Base-by-base conservation (phyloP, 1,140 invertebrate species). In the Spodoptera frugiperda region DNA sequence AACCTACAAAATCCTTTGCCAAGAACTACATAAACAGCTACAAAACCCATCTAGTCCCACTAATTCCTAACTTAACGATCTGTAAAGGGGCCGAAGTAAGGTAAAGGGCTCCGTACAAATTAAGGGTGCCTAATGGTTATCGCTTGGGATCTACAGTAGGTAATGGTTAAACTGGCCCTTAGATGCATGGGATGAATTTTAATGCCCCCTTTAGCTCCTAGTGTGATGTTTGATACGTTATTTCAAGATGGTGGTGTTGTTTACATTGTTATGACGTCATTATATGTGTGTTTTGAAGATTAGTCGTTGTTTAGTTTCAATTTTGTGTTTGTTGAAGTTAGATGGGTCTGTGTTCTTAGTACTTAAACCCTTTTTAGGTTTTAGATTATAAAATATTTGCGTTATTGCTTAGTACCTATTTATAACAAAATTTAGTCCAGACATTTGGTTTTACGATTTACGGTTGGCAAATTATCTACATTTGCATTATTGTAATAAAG, bases 101-200 rank as follows among this genome's bases (percentile, higher is more conserved):
- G 90, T 91, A 81, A 89, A 89, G 91, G 90, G 87, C 84, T 80
- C 79, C 65, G 85, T 86, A 91, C 90, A 90, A 91, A 91, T 93
- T 93, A 93, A 93, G 90, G 90, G 90, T 78, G 89, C 85, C 88
- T 92, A 93, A 93, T 92, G 90, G 89, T 91, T 93, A 93, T 93
- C 91, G 87, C 79, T 39, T 78, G 79, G 84, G 78, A 87, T 87
- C 89, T 86, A 67, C 78, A 82, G 81, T 80, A 78, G 83, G 74
- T 83, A 59, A 82, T 83, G 83, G 81, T 84, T 86, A 84, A 86
- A 82, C 87, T 82, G 85, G 81, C 87, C 88, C 82, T 85, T 85
- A 83, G 77, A 83, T 78, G 83, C 72, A 72, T 82, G 84, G 84
- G 91, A 93, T 92, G 90, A 92, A 92, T 93, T 93, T 91, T 93